Base-by-base conservation (phyloP, 92 coral and sea anemone genomes). In the Chrysogorgia sp. region DNA sequence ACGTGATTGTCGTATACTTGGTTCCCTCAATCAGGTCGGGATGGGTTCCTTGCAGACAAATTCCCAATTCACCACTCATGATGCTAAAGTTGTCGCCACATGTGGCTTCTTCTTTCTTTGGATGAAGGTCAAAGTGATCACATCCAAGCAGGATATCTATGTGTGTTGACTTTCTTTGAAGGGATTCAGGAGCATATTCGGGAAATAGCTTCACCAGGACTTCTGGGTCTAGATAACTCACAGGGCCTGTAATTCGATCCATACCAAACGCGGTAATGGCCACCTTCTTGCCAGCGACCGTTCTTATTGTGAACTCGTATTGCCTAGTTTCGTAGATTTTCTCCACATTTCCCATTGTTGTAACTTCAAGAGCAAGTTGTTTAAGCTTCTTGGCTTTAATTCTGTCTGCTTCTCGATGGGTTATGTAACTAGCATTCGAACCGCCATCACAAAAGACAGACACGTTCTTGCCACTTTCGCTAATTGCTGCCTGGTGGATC, bases 61-160 rank as follows among this genome's bases (percentile, higher is more conserved):
- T 75, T 45, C 92, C 92, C 67, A 89, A 83, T 13, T 82, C 81
- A n/a, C 92, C 92, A 37, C 71, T 76, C 90, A 89, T 89, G 40
- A 85, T 55, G 43, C 92, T 85, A n/a, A 89, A 71, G 61, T 89
- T 82, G 9, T 82, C 85, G 28, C 87, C 89, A 66, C 85, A 69
- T 71, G 34, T 47, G 0, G 83, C 87, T 40, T 71, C 89, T 80
- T 85, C 87, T 17, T 60, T 37, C 83, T 85, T 89, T 19, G 92
- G 90, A 63, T 85, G 86, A 30, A 88, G 68, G 14, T 89, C 92
- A 84, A n/a, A n/a, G n/a, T n/a, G n/a, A n/a, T n/a, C n/a, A n/a
- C n/a, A n/a, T n/a, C n/a, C n/a, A n/a, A n/a, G 77, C 5, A 89
- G 77, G 17, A 83, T 67, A 34, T 84, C 88, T 12, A 84, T 79